phyloP scores from a whole-genome alignment of 1,140 invertebrate genomes.

The Caenorhabditis briggsae region DNA sequence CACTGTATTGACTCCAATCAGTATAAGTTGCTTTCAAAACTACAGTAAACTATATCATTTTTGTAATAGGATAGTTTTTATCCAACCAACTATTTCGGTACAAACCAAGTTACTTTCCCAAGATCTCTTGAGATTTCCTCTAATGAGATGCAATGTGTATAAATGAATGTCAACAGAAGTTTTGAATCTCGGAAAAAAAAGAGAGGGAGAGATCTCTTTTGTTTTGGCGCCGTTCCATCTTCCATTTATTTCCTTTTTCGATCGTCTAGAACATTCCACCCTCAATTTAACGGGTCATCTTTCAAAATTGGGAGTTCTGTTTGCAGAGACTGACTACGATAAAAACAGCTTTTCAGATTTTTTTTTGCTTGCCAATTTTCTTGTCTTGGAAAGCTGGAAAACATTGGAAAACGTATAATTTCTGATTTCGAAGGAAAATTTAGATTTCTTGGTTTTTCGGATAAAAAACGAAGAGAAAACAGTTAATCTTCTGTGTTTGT shows the following conservation, averaged over 20 bases:
- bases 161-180: constrained; percentile 49
- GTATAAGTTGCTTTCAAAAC: too few species aligned
- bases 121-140: not conserved
- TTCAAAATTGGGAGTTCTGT: constrained; percentile 29
- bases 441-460: too few species aligned
- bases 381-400: not conserved
- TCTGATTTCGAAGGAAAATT: not conserved
- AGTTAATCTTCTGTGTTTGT: too few species aligned
- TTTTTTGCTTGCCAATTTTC: constrained; percentile 27
- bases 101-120: not conserved
- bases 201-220: not conserved
- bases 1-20: too few species aligned
- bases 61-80: too few species aligned
- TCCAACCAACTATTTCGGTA: not conserved
- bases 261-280: not conserved
- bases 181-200: constrained; percentile 14
- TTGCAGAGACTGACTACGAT: constrained; percentile 6
- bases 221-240: constrained; percentile 19
- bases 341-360: constrained; percentile 48
- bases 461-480: too few species aligned
- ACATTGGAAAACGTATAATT: constrained; percentile 12
- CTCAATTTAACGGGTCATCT: constrained; percentile 45
- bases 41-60: not conserved
- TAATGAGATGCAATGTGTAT: constrained; percentile 48
- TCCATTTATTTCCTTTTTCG: not conserved